These are phyloP conservation scores for Drosophila nigromelanica DNA, from an alignment of 1,140 invertebrate species.

Conservation along the genomic window DNA sequence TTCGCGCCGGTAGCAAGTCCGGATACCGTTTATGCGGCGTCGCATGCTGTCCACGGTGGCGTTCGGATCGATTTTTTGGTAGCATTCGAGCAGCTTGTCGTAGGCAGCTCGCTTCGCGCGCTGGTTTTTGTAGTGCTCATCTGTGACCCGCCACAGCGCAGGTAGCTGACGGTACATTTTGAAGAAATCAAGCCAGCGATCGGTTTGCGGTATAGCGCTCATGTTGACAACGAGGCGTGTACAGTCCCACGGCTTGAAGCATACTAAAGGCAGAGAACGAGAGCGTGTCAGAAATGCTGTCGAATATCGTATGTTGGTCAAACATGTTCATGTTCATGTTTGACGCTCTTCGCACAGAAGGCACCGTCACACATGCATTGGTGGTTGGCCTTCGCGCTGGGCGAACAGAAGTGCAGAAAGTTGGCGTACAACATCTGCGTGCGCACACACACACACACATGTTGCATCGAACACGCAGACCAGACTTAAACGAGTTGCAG, in stretches of 20 bases:
- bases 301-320: not conserved
- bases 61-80: constrained; percentile 17
- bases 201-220: constrained; percentile 25
- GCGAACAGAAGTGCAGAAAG: too few species aligned
- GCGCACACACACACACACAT: not conserved
- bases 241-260: constrained; percentile 11
- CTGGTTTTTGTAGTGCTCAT: constrained; percentile 24
- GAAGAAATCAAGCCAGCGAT: constrained; percentile 35
- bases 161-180: constrained; percentile 18
- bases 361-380: not conserved
- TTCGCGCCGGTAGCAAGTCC: constrained; percentile 37
- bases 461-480: too few species aligned
- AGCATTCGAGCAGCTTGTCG: constrained; percentile 4
- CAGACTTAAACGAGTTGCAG: too few species aligned
- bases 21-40: constrained; percentile 27
- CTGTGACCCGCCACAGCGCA: constrained; percentile 18
- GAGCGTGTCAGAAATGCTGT: not conserved
- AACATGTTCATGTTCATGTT: constrained; percentile 26
- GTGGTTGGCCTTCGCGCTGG: too few species aligned
- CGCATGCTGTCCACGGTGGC: constrained; percentile 37
- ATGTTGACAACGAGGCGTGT: constrained; percentile 16
- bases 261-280: constrained; percentile 12
- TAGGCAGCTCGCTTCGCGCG: not conserved
- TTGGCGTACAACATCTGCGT: not conserved
- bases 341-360: not conserved